phyloP scores from a whole-genome alignment of 2,113 vertebrate genomes.

The Damaliscus lunatus region DNA sequence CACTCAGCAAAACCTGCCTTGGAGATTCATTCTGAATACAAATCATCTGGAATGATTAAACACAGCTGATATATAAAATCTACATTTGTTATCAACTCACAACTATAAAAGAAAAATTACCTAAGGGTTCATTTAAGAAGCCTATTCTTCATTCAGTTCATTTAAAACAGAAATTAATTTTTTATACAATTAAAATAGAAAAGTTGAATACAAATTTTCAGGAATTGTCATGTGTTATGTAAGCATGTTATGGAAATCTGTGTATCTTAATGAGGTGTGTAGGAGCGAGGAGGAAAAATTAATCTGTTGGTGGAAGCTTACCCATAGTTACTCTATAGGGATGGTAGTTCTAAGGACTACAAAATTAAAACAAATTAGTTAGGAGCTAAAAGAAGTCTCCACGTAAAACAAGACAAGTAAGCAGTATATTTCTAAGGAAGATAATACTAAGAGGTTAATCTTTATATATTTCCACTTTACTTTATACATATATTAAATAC shows the following conservation, averaged over 20 bases:
- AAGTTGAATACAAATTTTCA: neutral
- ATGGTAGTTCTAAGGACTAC: neutral
- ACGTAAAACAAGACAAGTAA: neutral
- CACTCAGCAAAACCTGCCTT: neutral
- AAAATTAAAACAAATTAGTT: neutral
- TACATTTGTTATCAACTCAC: neutral
- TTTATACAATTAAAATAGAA: conserved; percentile 6
- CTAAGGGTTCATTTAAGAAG: neutral
- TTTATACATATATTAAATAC: neutral
- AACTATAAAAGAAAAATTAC: neutral
- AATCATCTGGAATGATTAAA: neutral
- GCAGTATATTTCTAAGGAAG: neutral
- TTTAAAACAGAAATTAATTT: neutral
- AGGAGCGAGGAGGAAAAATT: neutral
- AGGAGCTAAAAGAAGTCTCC: neutral
- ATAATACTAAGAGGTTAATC: neutral
- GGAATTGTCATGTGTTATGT: neutral
- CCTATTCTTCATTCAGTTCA: neutral
- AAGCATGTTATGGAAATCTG: neutral
- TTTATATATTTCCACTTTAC: neutral
- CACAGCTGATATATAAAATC: neutral
- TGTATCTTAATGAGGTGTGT: neutral
- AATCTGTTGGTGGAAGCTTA: neutral
- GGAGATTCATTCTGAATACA: neutral
- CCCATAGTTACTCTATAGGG: neutral